These are phyloP conservation scores for Troglohyphantes excavatus DNA, from an alignment of 2,888 invertebrate genomes.

Conservation along the genomic window DNA sequence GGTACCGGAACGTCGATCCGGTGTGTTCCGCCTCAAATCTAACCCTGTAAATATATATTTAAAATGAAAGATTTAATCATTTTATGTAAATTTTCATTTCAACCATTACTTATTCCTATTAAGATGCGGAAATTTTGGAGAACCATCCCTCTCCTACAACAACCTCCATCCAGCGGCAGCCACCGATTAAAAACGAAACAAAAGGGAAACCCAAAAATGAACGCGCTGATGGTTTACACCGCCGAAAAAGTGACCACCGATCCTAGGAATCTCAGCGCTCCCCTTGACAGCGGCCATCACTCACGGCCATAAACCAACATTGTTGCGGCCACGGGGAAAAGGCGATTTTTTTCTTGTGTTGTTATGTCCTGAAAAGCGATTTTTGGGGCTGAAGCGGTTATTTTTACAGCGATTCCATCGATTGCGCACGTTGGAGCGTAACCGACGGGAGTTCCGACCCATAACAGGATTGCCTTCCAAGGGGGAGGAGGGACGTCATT, in stretches of 20 bases:
- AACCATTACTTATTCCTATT: no score
- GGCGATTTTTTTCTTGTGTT: conserved; percentile 26
- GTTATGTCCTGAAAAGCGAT: background rate
- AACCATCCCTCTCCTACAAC: no score
- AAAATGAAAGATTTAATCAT: no score
- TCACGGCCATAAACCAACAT: conserved; percentile 66
- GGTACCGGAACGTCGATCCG: no score
- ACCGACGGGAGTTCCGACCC: conserved; percentile 34
- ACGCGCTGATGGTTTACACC: background rate
- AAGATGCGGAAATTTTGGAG: no score
- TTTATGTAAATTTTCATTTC: no score
- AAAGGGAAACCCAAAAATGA: no score
- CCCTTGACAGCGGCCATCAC: conserved; percentile 53
- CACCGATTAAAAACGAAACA: no score
- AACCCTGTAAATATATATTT: no score
- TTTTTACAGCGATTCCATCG: conserved; percentile 61
- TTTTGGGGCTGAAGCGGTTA: conserved; percentile 66
- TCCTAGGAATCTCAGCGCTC: conserved; percentile 36
- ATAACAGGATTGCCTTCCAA: conserved; percentile 56
- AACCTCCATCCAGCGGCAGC: no score
- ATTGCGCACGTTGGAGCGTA: conserved; percentile 64
- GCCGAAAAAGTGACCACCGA: background rate
- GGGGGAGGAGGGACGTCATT: conserved; percentile 54
- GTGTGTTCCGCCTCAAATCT: no score
- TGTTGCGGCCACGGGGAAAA: conserved; percentile 27